Evolutionary conservation across 2,888 invertebrate species (phyloP).

Genomic region (Diarsia rubi): DNA sequence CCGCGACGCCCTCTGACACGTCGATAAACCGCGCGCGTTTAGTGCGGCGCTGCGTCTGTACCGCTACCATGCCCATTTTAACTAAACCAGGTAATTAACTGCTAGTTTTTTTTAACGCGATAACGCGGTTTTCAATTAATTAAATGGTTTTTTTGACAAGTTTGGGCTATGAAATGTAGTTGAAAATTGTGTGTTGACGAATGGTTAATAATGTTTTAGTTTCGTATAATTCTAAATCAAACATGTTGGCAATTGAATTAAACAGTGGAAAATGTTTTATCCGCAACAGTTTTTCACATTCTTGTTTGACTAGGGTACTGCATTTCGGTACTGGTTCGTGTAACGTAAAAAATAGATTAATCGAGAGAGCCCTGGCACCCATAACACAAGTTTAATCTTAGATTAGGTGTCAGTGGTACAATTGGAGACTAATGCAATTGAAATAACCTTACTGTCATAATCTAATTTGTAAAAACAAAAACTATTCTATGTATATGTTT

Average conservation of each 20-base stretch:
- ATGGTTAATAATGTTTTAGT: neutral
- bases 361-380: too few species aligned
- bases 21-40: constrained; percentile 78
- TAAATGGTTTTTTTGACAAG: constrained; percentile 31
- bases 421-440: too few species aligned
- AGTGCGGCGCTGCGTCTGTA: constrained; percentile 71
- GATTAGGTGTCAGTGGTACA: too few species aligned
- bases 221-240: neutral
- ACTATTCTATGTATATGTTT: too few species aligned
- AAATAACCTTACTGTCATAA: too few species aligned
- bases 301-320: too few species aligned
- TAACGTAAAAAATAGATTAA: too few species aligned
- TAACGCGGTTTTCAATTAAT: constrained; percentile 47
- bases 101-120: constrained; percentile 42
- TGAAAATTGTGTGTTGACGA: constrained; percentile 18
- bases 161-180: constrained; percentile 22
- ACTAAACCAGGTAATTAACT: constrained; percentile 72
- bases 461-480: too few species aligned
- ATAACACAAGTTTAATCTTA: too few species aligned
- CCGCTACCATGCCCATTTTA: constrained; percentile 63
- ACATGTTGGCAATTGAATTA: neutral
- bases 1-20: constrained; percentile 77
- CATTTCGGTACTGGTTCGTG: too few species aligned
- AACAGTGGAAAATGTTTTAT: neutral
- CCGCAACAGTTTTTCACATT: too few species aligned